phyloP scores from a whole-genome alignment of 2,113 vertebrate species.

The Axis porcinus region DNA sequence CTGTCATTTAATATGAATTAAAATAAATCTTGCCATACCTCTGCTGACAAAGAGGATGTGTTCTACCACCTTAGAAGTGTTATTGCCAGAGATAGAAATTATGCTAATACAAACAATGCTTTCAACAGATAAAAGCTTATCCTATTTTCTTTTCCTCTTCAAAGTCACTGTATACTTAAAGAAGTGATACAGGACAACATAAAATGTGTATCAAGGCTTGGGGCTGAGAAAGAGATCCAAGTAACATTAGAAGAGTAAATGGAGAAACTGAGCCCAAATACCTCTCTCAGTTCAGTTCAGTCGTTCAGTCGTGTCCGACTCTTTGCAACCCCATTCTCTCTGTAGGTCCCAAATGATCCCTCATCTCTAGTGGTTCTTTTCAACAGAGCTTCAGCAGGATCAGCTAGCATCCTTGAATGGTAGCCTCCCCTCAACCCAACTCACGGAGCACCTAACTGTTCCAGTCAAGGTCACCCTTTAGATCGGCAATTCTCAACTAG shows the following conservation, averaged over 20 bases:
- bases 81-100: not conserved
- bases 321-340: too few species aligned
- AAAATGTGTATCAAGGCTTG: not conserved
- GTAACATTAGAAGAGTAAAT: not conserved
- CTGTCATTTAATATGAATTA: not conserved
- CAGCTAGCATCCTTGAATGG: not conserved
- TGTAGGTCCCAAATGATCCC: not conserved
- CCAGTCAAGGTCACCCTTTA: not conserved
- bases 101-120: not conserved
- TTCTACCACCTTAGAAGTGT: not conserved
- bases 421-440: not conserved
- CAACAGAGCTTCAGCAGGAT: not conserved
- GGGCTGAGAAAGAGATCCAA: not conserved
- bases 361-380: not conserved
- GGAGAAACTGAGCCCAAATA: not conserved
- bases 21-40: not conserved
- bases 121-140: not conserved
- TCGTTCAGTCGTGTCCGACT: too few species aligned
- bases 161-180: not conserved
- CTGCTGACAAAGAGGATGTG: slow-evolving; percentile 11
- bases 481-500: not conserved
- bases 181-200: not conserved
- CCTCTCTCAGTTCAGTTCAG: not conserved
- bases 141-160: not conserved
- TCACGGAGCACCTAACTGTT: not conserved